These are phyloP conservation scores for Thecophora atra DNA, from an alignment of 2,888 invertebrate species.

Conservation along the genomic window DNA sequence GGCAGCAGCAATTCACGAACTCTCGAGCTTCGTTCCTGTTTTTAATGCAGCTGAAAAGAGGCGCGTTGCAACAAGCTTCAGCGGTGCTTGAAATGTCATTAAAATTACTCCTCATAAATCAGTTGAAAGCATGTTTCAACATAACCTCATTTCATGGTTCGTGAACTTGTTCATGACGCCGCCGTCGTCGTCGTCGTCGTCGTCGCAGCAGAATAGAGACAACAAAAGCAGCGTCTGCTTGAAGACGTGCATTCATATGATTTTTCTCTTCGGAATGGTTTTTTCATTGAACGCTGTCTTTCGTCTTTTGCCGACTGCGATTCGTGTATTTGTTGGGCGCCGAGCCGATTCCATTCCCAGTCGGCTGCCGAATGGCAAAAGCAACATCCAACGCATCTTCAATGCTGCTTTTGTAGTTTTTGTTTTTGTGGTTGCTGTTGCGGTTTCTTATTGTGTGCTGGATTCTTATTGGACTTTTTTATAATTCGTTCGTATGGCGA, in stretches of 20 bases:
- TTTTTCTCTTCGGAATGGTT: too few species aligned
- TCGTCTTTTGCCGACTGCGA: too few species aligned
- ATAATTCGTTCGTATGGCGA: conserved; percentile 7
- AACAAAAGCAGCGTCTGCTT: not conserved
- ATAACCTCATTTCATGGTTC: conserved; percentile 63
- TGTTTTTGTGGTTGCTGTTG: conserved; percentile 22
- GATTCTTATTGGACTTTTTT: conserved; percentile 15
- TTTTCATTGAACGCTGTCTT: too few species aligned
- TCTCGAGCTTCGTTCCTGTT: too few species aligned
- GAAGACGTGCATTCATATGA: not conserved
- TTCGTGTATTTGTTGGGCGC: too few species aligned
- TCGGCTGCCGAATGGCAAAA: not conserved
- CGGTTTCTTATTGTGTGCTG: not conserved
- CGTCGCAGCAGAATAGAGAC: not conserved
- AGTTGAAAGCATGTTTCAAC: conserved; percentile 53
- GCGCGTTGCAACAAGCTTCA: too few species aligned
- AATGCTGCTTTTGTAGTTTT: conserved; percentile 18
- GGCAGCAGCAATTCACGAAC: too few species aligned
- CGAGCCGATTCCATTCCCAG: too few species aligned
- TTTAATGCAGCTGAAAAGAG: too few species aligned
- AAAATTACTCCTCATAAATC: conserved; percentile 64
- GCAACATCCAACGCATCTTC: not conserved
- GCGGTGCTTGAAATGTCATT: conserved; percentile 59
- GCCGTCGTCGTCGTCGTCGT: not conserved
- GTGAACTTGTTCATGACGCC: conserved; percentile 49